A percentile compares a stretch with the other conserved stretches of the same genome.
phyloP scores from a whole-genome alignment of 2,113 vertebrate species.

The Sapayoa aenigma region DNA sequence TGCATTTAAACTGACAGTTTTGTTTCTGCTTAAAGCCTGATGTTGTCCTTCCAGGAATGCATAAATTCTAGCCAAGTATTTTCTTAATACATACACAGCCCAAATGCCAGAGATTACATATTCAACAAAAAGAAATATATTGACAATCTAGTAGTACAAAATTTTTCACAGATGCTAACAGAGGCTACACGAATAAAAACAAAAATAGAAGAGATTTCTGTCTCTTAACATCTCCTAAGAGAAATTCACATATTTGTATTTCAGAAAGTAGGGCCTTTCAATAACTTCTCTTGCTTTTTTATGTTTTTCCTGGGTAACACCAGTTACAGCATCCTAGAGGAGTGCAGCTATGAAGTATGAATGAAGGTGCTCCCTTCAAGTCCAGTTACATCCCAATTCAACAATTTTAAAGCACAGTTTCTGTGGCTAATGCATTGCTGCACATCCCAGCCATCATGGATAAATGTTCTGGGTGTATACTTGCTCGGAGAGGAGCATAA shows the following conservation, averaged over 20 bases:
- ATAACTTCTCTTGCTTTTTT: background rate
- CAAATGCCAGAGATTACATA: background rate
- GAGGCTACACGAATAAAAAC: background rate
- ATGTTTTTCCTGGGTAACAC: background rate
- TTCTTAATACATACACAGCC: background rate
- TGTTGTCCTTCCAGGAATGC: slow-evolving; percentile 22
- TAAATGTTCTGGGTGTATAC: background rate
- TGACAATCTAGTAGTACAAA: background rate
- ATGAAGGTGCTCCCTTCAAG: background rate
- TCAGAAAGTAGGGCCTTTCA: background rate
- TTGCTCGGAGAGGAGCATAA: background rate
- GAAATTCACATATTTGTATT: background rate
- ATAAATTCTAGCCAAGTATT: background rate
- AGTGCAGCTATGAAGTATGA: background rate
- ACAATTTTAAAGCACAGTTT: background rate
- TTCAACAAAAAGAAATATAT: background rate
- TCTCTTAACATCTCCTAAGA: background rate
- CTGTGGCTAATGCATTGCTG: background rate
- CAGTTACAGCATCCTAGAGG: background rate
- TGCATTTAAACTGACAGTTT: slow-evolving; percentile 2
- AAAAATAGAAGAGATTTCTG: background rate
- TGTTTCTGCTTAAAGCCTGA: background rate
- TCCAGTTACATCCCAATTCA: background rate
- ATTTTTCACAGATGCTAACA: background rate
- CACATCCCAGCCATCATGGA: background rate